A percentile compares a stretch with the other conserved stretches of the same genome.
phyloP scores from a whole-genome alignment of 2,797 vertebrate genomes.

The Percopsis omiscomaycus region DNA sequence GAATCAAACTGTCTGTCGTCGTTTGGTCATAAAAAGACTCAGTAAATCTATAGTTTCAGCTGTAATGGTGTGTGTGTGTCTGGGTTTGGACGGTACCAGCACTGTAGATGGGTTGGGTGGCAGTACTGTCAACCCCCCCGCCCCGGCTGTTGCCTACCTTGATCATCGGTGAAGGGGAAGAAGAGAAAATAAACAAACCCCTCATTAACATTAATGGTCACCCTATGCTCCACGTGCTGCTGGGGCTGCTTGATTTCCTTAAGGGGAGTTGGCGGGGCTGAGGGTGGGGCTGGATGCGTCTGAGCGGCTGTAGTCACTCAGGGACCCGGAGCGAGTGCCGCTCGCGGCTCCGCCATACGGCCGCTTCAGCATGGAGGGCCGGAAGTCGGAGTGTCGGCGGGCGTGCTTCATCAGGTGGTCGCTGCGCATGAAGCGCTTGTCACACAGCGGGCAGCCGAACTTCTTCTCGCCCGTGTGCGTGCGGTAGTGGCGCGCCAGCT shows the following conservation, averaged over 20 bases:
- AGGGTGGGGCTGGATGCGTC: conserved; percentile 80
- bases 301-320: conserved; percentile 83
- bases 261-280: conserved; percentile 82
- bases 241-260: conserved; percentile 41
- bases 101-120: neutral
- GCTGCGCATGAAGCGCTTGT: conserved; percentile 88
- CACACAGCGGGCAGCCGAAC: conserved; percentile 82
- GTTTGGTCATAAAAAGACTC: conserved; percentile 19
- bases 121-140: neutral
- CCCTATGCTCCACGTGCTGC: conserved; percentile 55
- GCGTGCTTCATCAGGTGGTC: conserved; percentile 86
- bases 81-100: neutral
- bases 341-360: conserved; percentile 70
- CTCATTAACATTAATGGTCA: neutral
- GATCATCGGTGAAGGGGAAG: neutral
- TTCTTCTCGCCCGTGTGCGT: conserved; percentile 86
- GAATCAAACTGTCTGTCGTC: neutral
- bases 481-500: conserved; percentile 83
- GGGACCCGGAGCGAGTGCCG: conserved; percentile 73
- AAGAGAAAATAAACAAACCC: neutral
- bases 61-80: neutral
- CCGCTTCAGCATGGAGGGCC: conserved; percentile 81
- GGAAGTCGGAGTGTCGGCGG: conserved; percentile 81
- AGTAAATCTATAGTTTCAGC: conserved; percentile 24
- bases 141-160: neutral